Conservation (phyloP, 2,888 invertebrate genomes). For the Catonia carolina region DNA sequence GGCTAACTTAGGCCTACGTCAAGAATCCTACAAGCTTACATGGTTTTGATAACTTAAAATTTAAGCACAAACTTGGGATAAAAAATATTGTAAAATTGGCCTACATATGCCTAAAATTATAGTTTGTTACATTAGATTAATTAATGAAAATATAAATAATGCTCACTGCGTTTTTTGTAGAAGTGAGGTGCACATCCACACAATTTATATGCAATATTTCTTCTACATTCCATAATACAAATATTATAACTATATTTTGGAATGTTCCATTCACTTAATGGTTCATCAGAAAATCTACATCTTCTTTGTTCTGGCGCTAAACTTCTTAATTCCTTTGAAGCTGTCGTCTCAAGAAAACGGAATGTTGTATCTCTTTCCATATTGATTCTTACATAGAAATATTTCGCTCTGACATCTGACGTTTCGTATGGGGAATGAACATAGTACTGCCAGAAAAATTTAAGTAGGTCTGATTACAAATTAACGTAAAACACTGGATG, state of each 20-base stretch:
- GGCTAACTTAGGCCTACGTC: no score
- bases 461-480: background rate
- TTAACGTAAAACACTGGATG: background rate
- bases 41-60: no score
- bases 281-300: constrained; percentile 20
- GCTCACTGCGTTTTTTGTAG: constrained; percentile 8
- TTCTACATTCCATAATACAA: constrained; percentile 20
- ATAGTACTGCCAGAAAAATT: constrained; percentile 47
- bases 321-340: constrained; percentile 30
- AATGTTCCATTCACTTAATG: background rate
- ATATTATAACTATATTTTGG: constrained; percentile 21
- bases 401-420: constrained; percentile 46
- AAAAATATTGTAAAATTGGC: no score
- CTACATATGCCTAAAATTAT: no score
- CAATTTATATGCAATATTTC: constrained; percentile 9
- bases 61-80: no score
- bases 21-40: no score
- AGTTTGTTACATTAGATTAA: no score
- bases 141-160: no score
- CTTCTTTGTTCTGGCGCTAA: constrained; percentile 32
- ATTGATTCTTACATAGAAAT: constrained; percentile 34
- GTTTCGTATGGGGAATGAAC: constrained; percentile 55
- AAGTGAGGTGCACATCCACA: constrained; percentile 22
- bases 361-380: constrained; percentile 35
- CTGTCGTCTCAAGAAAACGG: constrained; percentile 32